These are phyloP conservation scores for Strix uralensis DNA, from an alignment of 2,113 vertebrate species.

Conservation along the genomic window DNA sequence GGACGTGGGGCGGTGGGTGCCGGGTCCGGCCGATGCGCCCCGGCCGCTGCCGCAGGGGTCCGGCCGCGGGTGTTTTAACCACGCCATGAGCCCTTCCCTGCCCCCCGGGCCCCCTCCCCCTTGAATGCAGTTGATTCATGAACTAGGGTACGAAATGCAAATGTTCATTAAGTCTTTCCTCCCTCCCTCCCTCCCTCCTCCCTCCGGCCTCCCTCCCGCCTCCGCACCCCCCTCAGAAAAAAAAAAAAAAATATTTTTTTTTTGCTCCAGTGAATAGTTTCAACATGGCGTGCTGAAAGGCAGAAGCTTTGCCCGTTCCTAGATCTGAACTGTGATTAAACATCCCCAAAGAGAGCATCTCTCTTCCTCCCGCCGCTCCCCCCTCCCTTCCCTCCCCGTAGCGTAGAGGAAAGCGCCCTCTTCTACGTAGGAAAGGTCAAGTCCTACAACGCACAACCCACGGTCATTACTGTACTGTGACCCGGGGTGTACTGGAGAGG, in stretches of 20 bases:
- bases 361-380: slow-evolving; percentile 21
- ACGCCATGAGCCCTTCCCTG: background rate
- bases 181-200: background rate
- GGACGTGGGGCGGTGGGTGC: background rate
- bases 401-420: slow-evolving; percentile 59
- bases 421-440: slow-evolving; percentile 75
- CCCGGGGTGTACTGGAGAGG: slow-evolving; percentile 63
- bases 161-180: slow-evolving; percentile 24
- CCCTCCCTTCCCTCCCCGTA: slow-evolving; percentile 16
- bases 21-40: background rate
- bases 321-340: slow-evolving; percentile 63
- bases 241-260: background rate
- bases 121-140: slow-evolving; percentile 16
- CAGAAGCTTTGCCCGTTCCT: slow-evolving; percentile 35
- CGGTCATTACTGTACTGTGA: slow-evolving; percentile 68
- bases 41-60: background rate
- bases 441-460: slow-evolving; percentile 70
- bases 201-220: background rate
- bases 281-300: slow-evolving; percentile 64
- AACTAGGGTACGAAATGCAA: slow-evolving; percentile 26
- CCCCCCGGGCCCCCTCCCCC: background rate
- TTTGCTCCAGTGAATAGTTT: background rate
- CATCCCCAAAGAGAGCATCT: slow-evolving; percentile 62
- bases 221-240: background rate
- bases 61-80: background rate